Evolutionary conservation across 92 coral and sea anemone genomes (phyloP).

Genomic region (Epizoanthus fatuus): DNA sequence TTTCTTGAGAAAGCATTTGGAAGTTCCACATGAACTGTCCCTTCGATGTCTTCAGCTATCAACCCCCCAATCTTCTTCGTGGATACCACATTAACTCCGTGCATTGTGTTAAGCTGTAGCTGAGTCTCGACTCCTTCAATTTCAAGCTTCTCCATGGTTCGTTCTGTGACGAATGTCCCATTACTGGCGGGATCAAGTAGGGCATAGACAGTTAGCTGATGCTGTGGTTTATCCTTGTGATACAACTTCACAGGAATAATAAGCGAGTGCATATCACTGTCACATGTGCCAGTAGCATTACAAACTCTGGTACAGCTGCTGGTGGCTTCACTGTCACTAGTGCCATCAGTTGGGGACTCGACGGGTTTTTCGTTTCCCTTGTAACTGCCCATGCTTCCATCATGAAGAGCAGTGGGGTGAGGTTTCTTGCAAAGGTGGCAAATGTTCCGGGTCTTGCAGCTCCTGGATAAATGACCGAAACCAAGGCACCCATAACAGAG

Average conservation of each 20-base stretch:
- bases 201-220: slow-evolving; percentile 46
- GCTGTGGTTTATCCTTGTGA: slow-evolving; percentile 43
- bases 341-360: slow-evolving; percentile 31
- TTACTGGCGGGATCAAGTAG: slow-evolving; percentile 63
- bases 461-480: slow-evolving; percentile 44
- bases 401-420: slow-evolving; percentile 54
- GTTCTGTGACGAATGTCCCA: slow-evolving; percentile 55
- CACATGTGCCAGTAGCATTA: slow-evolving; percentile 46
- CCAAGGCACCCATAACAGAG: slow-evolving; percentile 57
- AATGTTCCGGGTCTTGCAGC: slow-evolving; percentile 43
- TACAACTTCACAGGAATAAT: slow-evolving; percentile 51
- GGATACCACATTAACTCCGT: slow-evolving; percentile 52
- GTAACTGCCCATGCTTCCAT: background rate
- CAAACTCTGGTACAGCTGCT: slow-evolving; percentile 54
- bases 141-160: slow-evolving; percentile 36
- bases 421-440: slow-evolving; percentile 49
- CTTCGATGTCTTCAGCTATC: slow-evolving; percentile 33
- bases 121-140: slow-evolving; percentile 42
- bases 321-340: slow-evolving; percentile 31
- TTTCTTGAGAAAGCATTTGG: slow-evolving; percentile 50
- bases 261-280: slow-evolving; percentile 51
- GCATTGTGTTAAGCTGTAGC: slow-evolving; percentile 55
- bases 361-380: slow-evolving; percentile 7
- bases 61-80: slow-evolving; percentile 50
- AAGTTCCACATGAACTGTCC: slow-evolving; percentile 30